phyloP scores from a whole-genome alignment of 2,113 vertebrate species.

The Trichomycterus rosablanca region DNA sequence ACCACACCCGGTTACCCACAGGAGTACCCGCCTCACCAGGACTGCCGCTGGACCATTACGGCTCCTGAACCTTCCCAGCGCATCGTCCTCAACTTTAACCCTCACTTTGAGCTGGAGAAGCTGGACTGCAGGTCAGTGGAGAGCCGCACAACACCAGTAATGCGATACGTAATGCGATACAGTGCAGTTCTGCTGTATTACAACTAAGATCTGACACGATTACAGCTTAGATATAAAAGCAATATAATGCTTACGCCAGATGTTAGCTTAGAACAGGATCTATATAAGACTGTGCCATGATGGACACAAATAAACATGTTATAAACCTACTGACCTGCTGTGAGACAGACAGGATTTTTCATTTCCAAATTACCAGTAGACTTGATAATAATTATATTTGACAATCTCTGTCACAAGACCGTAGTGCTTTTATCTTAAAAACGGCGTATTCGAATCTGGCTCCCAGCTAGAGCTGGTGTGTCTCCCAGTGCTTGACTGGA shows the following conservation, averaged over 20 bases:
- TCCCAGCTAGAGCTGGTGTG: constrained; percentile 18
- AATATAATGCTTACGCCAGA: no score
- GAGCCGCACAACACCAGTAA: neutral
- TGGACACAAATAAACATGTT: no score
- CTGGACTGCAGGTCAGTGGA: constrained; percentile 89
- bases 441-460: constrained; percentile 24
- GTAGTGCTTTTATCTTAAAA: neutral
- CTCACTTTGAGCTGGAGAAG: constrained; percentile 98
- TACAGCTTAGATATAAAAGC: neutral
- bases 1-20: constrained; percentile 94
- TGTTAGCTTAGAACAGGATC: no score
- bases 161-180: neutral
- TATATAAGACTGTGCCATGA: no score
- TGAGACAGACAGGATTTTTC: no score
- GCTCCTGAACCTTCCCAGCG: constrained; percentile 89
- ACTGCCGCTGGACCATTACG: constrained; percentile 92
- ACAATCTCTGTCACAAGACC: constrained; percentile 14
- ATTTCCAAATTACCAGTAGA: no score
- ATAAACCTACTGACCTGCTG: no score
- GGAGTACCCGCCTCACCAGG: constrained; percentile 94
- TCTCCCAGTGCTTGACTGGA: constrained; percentile 29
- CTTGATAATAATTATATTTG: no score
- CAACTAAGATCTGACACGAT: no score
- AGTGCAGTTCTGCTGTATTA: no score
- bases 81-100: constrained; percentile 98